A percentile compares a stretch with the other conserved stretches of the same genome.
These are phyloP conservation scores for Arrhamphus sclerolepis DNA, from an alignment of 2,797 vertebrate species.

Conservation along the genomic window DNA sequence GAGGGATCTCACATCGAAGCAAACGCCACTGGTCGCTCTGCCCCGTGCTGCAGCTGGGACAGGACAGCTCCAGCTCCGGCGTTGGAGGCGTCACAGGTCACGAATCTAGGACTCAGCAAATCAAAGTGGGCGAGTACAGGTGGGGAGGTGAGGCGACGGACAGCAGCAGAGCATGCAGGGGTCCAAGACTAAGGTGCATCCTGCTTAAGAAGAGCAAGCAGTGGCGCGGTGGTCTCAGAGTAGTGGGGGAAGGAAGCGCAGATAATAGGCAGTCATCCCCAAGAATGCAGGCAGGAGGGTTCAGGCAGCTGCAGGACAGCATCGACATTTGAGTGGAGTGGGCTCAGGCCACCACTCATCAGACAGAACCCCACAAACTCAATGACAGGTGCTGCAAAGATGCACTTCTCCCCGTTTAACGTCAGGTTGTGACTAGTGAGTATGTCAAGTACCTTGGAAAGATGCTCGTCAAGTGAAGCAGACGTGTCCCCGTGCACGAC, in stretches of 20 bases:
- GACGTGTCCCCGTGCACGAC: background rate
- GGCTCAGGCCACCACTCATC: background rate
- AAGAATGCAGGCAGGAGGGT: conserved; percentile 4
- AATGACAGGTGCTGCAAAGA: background rate
- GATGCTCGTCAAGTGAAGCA: background rate
- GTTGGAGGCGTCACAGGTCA: background rate
- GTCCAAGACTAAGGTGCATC: background rate
- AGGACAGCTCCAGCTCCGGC: background rate
- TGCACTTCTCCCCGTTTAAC: background rate
- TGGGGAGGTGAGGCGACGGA: background rate
- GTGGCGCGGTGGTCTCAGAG: background rate
- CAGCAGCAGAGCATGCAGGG: background rate
- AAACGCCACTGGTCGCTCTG: background rate
- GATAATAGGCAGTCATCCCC: background rate
- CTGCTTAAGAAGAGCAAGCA: background rate
- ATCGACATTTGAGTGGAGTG: background rate
- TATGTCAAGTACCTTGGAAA: background rate
- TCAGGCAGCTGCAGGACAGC: background rate
- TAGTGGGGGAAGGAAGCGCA: background rate
- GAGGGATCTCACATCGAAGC: background rate
- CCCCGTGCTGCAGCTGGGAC: background rate
- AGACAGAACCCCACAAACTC: conserved; percentile 14
- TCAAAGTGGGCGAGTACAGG: background rate
- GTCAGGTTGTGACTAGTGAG: background rate
- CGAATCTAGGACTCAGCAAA: background rate